Percentiles rank a stretch among this genome's conserved stretches.
Conservation (phyloP, 2,797 vertebrate genomes). For the Carapus acus region DNA sequence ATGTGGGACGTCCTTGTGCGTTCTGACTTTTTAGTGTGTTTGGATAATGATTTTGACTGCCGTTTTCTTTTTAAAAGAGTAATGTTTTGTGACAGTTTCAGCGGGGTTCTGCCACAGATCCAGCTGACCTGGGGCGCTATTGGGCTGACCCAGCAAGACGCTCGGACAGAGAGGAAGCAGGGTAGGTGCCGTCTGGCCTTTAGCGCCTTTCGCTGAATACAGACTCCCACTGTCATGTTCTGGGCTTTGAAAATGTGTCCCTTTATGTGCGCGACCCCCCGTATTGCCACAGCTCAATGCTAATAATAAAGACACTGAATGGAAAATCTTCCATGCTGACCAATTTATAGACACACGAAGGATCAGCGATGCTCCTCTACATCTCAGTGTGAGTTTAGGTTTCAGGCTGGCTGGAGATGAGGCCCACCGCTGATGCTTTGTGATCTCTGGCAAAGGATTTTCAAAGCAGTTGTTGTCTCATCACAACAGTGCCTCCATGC, state of each 20-base stretch:
- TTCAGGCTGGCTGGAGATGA: conserved; percentile 54
- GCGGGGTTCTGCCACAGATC: conserved; percentile 36
- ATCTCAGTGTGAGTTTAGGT: conserved; percentile 54
- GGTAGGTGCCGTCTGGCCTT: conserved; percentile 47
- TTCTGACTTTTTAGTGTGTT: conserved; percentile 1
- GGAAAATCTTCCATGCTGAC: conserved; percentile 47
- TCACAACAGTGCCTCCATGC: conserved; percentile 39
- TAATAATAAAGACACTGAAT: conserved; percentile 54
- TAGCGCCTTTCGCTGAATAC: conserved; percentile 53
- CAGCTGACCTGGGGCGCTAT: conserved; percentile 47
- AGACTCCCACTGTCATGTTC: conserved; percentile 53
- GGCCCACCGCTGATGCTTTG: conserved; percentile 58
- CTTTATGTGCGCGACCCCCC: conserved; percentile 47
- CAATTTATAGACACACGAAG: conserved; percentile 54
- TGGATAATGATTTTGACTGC: conserved; percentile 22
- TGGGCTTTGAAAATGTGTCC: conserved; percentile 56
- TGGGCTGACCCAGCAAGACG: conserved; percentile 58
- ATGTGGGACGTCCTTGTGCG: neutral
- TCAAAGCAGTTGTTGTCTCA: conserved; percentile 46
- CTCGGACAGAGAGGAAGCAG: conserved; percentile 26
- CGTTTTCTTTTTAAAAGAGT: conserved; percentile 22
- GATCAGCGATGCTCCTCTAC: conserved; percentile 45
- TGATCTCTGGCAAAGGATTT: conserved; percentile 51
- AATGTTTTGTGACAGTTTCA: conserved; percentile 29
- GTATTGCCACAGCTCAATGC: conserved; percentile 41